Conservation (phyloP, 2,888 invertebrate genomes). For the Apodemia duryi region DNA sequence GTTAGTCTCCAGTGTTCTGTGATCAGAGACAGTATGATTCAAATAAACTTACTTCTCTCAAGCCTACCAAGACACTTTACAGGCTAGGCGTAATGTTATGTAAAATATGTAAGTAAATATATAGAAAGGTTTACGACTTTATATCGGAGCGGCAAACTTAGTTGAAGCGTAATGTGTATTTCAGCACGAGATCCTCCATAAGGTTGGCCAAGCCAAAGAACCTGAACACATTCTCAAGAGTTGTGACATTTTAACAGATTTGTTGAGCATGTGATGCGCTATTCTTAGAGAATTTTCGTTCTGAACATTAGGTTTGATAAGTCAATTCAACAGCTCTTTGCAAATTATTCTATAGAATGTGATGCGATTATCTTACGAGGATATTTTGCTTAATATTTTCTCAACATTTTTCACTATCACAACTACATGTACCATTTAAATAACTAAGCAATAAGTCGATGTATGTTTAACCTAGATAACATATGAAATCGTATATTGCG, state of each 20-base stretch:
- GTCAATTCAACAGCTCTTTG: too few relatives aligned
- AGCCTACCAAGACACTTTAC: not conserved
- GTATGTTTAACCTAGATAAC: not conserved
- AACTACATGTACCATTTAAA: not conserved
- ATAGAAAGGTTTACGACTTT: not conserved
- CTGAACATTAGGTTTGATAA: too few relatives aligned
- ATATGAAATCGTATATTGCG: slow-evolving; percentile 5
- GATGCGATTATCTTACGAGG: not conserved
- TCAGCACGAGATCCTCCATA: slow-evolving; percentile 1
- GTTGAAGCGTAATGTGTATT: not conserved
- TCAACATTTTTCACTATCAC: not conserved
- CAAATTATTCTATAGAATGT: not conserved
- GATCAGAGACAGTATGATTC: not conserved
- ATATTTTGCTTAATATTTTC: slow-evolving; percentile 6
- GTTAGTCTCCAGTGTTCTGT: too few relatives aligned
- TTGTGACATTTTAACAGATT: slow-evolving; percentile 3
- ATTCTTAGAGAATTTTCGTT: not conserved
- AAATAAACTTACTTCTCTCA: not conserved
- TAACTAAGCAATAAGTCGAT: not conserved
- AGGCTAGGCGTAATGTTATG: not conserved
- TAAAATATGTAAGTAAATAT: not conserved
- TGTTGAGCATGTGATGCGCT: not conserved
- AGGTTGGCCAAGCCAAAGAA: slow-evolving; percentile 15
- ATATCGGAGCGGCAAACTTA: not conserved
- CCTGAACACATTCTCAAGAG: slow-evolving; percentile 9